Conservation (phyloP, 2,888 invertebrate genomes). For the Caradrina clavipalpis region DNA sequence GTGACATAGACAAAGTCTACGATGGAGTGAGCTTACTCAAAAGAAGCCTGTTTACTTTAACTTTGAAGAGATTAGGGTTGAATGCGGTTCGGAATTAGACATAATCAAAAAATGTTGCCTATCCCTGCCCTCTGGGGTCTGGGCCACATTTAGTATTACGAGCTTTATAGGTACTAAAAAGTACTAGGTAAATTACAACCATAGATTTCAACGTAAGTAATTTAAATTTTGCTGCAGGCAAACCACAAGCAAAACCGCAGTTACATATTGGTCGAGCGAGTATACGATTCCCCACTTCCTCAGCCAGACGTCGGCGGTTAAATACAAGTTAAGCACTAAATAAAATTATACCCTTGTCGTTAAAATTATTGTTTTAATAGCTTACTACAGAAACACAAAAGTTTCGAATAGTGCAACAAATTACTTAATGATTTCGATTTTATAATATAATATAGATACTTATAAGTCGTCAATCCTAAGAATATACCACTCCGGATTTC, state of each 20-base stretch:
- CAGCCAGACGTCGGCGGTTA: not conserved
- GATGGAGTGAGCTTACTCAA: no score
- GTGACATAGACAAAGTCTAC: no score
- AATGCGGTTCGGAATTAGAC: no score
- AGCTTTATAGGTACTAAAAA: no score
- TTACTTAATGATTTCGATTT: no score
- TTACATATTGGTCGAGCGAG: not conserved
- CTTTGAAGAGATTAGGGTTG: no score
- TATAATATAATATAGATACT: no score
- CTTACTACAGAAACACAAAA: slow-evolving; percentile 20
- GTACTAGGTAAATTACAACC: no score
- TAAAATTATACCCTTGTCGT: slow-evolving; percentile 62
- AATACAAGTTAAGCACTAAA: slow-evolving; percentile 46
- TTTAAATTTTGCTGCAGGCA: slow-evolving; percentile 1
- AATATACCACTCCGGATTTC: slow-evolving; percentile 9
- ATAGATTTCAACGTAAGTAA: not conserved
- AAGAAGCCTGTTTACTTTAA: no score
- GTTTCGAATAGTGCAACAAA: slow-evolving; percentile 9
- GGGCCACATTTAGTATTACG: no score
- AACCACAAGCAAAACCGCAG: slow-evolving; percentile 45
- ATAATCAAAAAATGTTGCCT: no score
- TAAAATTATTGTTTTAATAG: slow-evolving; percentile 16
- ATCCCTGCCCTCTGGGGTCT: no score
- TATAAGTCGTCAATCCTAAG: not conserved
- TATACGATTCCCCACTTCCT: not conserved